phyloP scores from a whole-genome alignment of 2,113 vertebrate species.

The Alces alces region DNA sequence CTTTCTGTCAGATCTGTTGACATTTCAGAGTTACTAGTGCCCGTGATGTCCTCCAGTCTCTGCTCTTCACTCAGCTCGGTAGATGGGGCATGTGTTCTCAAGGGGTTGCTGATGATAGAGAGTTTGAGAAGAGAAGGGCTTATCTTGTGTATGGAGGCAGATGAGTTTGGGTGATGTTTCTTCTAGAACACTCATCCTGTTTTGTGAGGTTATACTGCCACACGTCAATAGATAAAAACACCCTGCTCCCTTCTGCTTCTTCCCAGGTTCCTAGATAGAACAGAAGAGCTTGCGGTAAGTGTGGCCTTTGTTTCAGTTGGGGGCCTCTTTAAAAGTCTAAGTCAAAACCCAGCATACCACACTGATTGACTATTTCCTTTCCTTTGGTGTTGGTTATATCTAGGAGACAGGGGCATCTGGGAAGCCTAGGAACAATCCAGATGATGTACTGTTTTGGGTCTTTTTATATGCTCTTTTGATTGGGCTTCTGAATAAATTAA shows the following conservation, averaged over 20 bases:
- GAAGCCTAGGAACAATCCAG: not conserved
- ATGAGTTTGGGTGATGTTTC: not conserved
- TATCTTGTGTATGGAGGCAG: not conserved
- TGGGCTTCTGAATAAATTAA: not conserved
- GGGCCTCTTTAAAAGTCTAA: not conserved
- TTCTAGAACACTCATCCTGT: not conserved
- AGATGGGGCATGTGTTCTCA: not conserved
- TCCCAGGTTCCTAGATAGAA: slow-evolving; percentile 88
- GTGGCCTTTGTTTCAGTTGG: slow-evolving; percentile 55
- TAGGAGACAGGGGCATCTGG: not conserved
- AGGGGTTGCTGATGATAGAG: not conserved
- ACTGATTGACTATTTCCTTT: not conserved
- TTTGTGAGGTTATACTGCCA: not conserved
- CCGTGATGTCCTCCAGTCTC: not conserved
- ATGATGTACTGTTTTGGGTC: not conserved
- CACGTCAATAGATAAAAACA: slow-evolving; percentile 30
- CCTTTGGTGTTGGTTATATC: not conserved
- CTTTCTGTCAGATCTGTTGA: not conserved
- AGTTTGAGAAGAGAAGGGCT: not conserved
- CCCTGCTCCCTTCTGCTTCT: slow-evolving; percentile 63
- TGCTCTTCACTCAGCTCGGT: not conserved
- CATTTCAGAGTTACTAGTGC: not conserved
- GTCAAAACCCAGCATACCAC: not conserved
- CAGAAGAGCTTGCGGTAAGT: slow-evolving; percentile 93
- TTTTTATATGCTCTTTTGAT: not conserved